These are phyloP conservation scores for Martes martes DNA, from an alignment of 2,113 vertebrate species.

Conservation along the genomic window DNA sequence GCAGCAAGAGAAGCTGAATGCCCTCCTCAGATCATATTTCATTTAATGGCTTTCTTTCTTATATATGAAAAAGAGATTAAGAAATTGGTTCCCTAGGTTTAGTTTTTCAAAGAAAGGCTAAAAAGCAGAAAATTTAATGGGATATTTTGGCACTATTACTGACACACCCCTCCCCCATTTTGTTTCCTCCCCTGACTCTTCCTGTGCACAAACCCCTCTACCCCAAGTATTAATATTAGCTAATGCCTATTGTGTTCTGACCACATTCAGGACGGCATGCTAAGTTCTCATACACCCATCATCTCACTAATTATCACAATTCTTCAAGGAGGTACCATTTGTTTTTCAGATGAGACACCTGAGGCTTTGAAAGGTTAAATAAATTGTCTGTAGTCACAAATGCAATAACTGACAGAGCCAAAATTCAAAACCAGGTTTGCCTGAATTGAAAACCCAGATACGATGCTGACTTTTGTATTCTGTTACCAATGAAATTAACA, in stretches of 20 bases:
- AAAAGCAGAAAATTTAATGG: background rate
- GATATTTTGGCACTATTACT: background rate
- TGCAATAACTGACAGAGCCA: background rate
- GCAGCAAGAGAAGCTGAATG: background rate
- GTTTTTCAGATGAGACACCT: background rate
- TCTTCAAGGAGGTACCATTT: background rate
- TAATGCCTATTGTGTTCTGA: background rate
- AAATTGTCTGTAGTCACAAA: background rate
- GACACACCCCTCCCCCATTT: background rate
- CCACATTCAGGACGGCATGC: background rate
- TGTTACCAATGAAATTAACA: background rate
- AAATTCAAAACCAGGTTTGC: background rate
- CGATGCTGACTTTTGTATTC: background rate
- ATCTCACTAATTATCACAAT: background rate
- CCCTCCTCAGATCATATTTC: background rate
- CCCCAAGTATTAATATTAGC: background rate
- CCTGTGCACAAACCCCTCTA: background rate
- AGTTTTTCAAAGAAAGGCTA: background rate
- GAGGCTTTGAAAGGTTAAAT: background rate
- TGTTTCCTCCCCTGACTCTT: background rate
- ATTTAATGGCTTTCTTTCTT: constrained; percentile 8
- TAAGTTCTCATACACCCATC: background rate
- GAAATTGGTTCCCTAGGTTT: background rate
- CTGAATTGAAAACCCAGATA: background rate
- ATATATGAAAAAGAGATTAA: background rate